These are phyloP conservation scores for Scaptomyza cyrtandrae DNA, from an alignment of 2,888 invertebrate genomes.

Conservation along the genomic window DNA sequence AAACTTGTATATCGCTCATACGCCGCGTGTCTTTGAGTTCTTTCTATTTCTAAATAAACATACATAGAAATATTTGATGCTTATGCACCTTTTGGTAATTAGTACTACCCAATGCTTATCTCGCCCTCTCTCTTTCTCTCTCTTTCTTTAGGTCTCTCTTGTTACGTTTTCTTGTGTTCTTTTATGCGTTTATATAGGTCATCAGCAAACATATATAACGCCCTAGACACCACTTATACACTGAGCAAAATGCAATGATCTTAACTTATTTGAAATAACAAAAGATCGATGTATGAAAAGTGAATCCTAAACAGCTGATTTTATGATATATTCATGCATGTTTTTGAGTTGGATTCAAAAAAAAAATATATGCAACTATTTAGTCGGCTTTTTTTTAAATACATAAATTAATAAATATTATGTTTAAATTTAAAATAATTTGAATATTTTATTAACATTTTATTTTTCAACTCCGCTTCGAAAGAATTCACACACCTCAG, in stretches of 20 bases:
- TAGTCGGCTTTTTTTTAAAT: no score
- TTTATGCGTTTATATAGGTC: conserved; percentile 60
- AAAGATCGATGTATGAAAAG: no score
- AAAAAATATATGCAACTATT: no score
- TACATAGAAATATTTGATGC: conserved; percentile 4
- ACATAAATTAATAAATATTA: no score
- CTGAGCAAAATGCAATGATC: conserved; percentile 18
- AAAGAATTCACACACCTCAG: no score
- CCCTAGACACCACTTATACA: conserved; percentile 42
- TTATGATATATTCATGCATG: no score
- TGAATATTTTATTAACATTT: no score
- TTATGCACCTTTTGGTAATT: conserved; percentile 38
- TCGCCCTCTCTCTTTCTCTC: not conserved
- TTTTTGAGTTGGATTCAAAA: no score
- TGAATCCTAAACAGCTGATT: no score
- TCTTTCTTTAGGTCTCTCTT: not conserved
- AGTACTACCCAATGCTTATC: conserved; percentile 20
- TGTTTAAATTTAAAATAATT: no score
- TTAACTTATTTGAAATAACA: no score
- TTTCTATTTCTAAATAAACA: not conserved
- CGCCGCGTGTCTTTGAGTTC: conserved; percentile 27
- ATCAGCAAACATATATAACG: conserved; percentile 68
- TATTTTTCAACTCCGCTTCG: no score
- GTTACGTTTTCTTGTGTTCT: not conserved
- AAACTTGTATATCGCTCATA: not conserved